phyloP scores from a whole-genome alignment of 1,140 invertebrate genomes.

The Leptinotarsa undecemlineata region DNA sequence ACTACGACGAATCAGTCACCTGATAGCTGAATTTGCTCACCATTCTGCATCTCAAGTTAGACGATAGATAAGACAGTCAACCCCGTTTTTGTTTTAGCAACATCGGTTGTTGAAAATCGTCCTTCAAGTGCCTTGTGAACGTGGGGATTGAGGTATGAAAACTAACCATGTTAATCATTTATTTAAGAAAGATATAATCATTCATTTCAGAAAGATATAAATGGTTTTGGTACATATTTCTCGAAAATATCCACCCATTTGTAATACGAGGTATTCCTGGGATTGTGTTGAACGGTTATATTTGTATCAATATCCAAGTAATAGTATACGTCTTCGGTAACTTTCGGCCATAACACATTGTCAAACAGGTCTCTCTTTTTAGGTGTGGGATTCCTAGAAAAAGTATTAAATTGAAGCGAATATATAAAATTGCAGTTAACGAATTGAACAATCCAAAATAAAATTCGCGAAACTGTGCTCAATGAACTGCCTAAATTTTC shows the following conservation, averaged over 20 bases:
- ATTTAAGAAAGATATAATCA: not conserved
- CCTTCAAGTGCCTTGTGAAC: too few relatives aligned
- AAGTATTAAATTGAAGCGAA: too few relatives aligned
- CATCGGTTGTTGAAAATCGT: too few relatives aligned
- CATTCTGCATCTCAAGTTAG: too few relatives aligned
- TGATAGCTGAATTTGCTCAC: too few relatives aligned
- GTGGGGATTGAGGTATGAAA: too few relatives aligned
- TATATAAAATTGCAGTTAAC: too few relatives aligned
- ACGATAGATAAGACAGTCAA: too few relatives aligned
- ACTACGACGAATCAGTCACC: too few relatives aligned
- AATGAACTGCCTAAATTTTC: too few relatives aligned
- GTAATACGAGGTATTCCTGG: not conserved
- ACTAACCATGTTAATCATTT: too few relatives aligned
- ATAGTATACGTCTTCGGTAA: not conserved
- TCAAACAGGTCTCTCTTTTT: not conserved
- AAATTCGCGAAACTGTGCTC: not conserved
- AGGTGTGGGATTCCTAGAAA: conserved; percentile 24
- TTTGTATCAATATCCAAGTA: conserved; percentile 12
- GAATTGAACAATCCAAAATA: not conserved
- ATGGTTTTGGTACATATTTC: conserved; percentile 13
- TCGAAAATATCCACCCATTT: conserved; percentile 11
- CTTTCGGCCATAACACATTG: conserved; percentile 17
- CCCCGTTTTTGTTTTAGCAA: too few relatives aligned
- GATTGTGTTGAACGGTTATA: not conserved
- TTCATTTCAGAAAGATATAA: conserved; percentile 11